phyloP scores from a whole-genome alignment of 2,888 invertebrate species.

The Caenorhabditis sp. region DNA sequence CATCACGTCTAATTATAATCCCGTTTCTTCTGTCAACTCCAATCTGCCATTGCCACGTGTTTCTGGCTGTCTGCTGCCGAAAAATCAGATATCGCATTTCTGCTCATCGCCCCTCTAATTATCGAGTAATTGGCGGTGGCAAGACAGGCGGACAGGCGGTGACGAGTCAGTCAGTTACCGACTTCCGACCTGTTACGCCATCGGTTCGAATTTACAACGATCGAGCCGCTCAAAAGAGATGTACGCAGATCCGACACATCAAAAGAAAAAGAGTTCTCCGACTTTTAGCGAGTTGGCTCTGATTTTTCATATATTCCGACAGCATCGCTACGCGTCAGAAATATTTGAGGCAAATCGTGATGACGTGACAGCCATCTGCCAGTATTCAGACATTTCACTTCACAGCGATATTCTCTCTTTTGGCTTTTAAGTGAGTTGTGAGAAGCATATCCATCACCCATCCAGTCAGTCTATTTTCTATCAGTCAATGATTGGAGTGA shows the following conservation, averaged over 20 bases:
- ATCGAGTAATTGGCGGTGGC: slow-evolving; percentile 51
- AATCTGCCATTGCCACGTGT: slow-evolving; percentile 53
- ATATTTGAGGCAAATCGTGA: slow-evolving; percentile 24
- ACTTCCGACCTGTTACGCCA: slow-evolving; percentile 63
- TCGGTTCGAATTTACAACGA: slow-evolving; percentile 57
- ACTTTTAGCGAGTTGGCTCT: slow-evolving; percentile 34
- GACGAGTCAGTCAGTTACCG: slow-evolving; percentile 37
- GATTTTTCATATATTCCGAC: neutral
- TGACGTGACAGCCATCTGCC: slow-evolving; percentile 47
- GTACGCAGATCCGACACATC: slow-evolving; percentile 29
- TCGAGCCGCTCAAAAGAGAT: slow-evolving; percentile 32
- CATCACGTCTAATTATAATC: slow-evolving; percentile 61
- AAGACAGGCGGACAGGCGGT: slow-evolving; percentile 42
- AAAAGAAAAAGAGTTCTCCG: slow-evolving; percentile 24
- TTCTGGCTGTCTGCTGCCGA: neutral
- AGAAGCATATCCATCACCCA: slow-evolving; percentile 57
- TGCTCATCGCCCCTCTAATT: slow-evolving; percentile 34
- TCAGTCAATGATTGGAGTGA: slow-evolving; percentile 42
- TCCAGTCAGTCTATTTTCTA: slow-evolving; percentile 56
- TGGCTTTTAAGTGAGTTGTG: slow-evolving; percentile 2
- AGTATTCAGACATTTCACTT: slow-evolving; percentile 43
- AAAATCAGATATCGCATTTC: slow-evolving; percentile 19
- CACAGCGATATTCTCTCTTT: neutral
- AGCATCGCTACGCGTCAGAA: slow-evolving; percentile 24
- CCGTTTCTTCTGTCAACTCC: slow-evolving; percentile 53